phyloP scores from a whole-genome alignment of 2,113 vertebrate species.

The Poicephalus meyeri region DNA sequence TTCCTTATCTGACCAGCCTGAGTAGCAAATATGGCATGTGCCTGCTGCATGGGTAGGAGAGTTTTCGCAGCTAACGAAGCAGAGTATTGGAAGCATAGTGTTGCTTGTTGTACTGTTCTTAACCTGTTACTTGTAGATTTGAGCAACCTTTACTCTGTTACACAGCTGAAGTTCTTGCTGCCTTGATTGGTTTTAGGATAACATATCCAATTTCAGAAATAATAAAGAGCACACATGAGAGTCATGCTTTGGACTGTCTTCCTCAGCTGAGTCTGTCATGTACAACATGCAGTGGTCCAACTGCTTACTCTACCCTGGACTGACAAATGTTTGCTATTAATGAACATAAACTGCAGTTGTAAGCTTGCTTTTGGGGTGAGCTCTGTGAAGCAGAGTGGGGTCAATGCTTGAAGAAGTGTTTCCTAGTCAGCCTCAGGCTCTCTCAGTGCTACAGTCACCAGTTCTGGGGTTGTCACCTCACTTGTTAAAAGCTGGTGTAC shows the following conservation, averaged over 20 bases:
- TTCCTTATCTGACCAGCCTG: rapidly evolving
- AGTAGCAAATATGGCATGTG: rapidly evolving
- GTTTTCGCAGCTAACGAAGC: background rate
- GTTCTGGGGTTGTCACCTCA: background rate
- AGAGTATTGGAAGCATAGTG: background rate
- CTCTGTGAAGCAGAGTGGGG: background rate
- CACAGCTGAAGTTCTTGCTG: background rate
- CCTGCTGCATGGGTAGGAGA: rapidly evolving
- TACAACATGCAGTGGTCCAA: background rate
- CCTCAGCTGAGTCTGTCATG: background rate
- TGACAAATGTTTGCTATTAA: background rate
- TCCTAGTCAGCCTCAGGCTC: background rate
- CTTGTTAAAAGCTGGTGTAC: background rate
- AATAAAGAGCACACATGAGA: background rate
- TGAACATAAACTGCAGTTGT: background rate
- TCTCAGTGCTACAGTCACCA: background rate
- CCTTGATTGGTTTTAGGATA: background rate
- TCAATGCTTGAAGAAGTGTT: background rate
- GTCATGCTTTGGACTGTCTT: background rate
- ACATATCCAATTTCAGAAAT: background rate
- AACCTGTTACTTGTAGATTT: background rate
- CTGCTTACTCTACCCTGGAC: background rate
- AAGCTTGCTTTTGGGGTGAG: background rate
- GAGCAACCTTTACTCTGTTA: background rate
- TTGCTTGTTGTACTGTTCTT: background rate